These are phyloP conservation scores for Amblyjoppa proteus DNA, from an alignment of 2,888 invertebrate species.

Conservation along the genomic window DNA sequence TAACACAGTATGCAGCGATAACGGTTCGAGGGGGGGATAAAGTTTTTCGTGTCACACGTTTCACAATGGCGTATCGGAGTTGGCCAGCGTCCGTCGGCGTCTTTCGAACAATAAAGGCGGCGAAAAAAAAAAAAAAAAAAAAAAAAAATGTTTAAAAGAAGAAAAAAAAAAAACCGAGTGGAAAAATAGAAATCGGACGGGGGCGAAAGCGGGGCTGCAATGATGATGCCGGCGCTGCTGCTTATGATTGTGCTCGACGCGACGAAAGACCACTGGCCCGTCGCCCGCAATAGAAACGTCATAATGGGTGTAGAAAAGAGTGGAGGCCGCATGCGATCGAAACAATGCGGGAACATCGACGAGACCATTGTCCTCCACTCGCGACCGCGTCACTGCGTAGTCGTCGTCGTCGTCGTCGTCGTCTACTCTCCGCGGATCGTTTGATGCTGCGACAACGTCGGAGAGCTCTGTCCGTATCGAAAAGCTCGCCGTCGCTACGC, in stretches of 20 bases:
- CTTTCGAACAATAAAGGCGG: slow-evolving; percentile 53
- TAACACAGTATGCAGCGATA: slow-evolving; percentile 17
- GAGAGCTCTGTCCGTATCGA: slow-evolving; percentile 60
- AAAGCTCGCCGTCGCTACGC: slow-evolving; percentile 55
- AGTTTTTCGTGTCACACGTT: slow-evolving; percentile 34
- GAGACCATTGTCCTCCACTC: slow-evolving; percentile 75
- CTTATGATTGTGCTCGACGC: slow-evolving; percentile 47
- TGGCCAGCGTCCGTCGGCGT: slow-evolving; percentile 53
- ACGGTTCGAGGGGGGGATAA: slow-evolving; percentile 42
- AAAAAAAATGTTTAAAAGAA: not conserved
- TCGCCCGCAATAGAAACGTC: slow-evolving; percentile 67
- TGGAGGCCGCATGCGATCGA: slow-evolving; percentile 73
- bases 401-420: slow-evolving; percentile 62
- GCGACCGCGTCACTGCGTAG: slow-evolving; percentile 66
- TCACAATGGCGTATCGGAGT: slow-evolving; percentile 46
- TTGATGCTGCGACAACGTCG: slow-evolving; percentile 62
- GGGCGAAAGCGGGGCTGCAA: slow-evolving; percentile 19
- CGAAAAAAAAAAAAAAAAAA: not conserved
- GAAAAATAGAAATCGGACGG: slow-evolving; percentile 61
- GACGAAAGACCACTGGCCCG: slow-evolving; percentile 62
- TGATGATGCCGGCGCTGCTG: slow-evolving; percentile 53
- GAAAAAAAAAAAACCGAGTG: slow-evolving; percentile 18
- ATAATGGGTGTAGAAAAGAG: slow-evolving; percentile 64
- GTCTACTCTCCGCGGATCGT: slow-evolving; percentile 60
- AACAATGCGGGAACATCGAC: slow-evolving; percentile 77